Conservation (phyloP, 2,797 vertebrate genomes). For the Notamacropus eugenii region DNA sequence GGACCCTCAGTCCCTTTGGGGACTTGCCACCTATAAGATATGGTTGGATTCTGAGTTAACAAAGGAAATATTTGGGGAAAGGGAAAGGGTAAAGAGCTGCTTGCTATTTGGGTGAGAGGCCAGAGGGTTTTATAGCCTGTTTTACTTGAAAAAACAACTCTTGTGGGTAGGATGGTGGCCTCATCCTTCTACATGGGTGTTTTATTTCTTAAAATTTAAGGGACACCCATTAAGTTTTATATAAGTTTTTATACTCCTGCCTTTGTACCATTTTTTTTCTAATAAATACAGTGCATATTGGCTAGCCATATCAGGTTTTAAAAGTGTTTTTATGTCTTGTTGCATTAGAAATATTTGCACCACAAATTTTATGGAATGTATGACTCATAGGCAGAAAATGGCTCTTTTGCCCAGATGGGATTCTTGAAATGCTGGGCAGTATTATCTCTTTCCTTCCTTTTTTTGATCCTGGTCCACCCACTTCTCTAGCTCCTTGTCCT, state of each 20-base stretch:
- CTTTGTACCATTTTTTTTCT: neutral
- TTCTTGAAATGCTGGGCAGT: neutral
- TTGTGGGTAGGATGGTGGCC: neutral
- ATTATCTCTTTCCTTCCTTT: neutral
- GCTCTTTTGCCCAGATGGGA: neutral
- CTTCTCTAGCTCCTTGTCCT: neutral
- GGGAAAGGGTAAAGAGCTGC: neutral
- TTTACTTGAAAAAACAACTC: neutral
- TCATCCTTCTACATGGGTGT: neutral
- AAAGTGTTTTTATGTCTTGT: neutral
- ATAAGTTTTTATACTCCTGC: neutral
- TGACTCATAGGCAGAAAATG: neutral
- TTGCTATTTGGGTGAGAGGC: neutral
- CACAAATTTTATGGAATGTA: neutral
- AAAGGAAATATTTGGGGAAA: neutral
- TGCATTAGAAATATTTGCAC: neutral
- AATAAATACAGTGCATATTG: neutral
- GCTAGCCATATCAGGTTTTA: neutral
- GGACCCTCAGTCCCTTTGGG: neutral
- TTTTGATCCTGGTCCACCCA: neutral
- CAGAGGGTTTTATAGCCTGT: neutral
- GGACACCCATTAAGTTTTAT: neutral
- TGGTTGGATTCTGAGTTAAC: neutral
- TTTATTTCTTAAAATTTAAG: constrained; percentile 6
- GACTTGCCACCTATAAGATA: neutral